A percentile compares a stretch with the other conserved stretches of the same genome.
Evolutionary conservation across 2,113 vertebrate genomes (phyloP).

Genomic region (Sander vitreus): DNA sequence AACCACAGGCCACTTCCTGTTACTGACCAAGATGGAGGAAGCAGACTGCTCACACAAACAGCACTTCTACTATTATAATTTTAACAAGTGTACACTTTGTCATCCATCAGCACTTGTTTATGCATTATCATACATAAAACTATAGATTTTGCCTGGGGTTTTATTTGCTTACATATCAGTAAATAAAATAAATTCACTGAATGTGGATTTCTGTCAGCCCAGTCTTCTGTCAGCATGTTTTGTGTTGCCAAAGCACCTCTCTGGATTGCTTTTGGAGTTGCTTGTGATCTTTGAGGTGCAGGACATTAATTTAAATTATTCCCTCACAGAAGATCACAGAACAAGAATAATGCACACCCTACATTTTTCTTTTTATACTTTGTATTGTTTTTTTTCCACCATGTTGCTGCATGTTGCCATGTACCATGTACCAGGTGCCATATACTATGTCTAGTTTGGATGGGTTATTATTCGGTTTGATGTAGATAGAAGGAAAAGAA

Average conservation of each 20-base stretch:
- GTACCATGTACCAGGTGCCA: too few relatives aligned
- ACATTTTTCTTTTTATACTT: not conserved
- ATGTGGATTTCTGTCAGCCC: not conserved
- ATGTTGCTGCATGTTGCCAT: conserved; percentile 14
- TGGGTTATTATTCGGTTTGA: too few relatives aligned
- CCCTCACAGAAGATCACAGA: conserved; percentile 17
- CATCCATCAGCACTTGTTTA: not conserved
- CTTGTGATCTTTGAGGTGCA: not conserved
- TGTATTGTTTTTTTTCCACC: conserved; percentile 3
- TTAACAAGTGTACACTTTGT: conserved; percentile 12
- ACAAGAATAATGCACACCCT: not conserved
- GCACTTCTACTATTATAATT: conserved; percentile 18
- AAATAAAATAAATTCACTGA: not conserved
- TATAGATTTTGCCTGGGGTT: not conserved
- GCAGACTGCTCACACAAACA: conserved; percentile 31
- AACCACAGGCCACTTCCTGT: conserved; percentile 80
- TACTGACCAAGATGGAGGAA: conserved; percentile 58
- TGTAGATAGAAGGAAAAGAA: too few relatives aligned
- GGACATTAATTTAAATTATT: conserved; percentile 10
- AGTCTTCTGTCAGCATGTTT: conserved; percentile 2
- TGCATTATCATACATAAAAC: conserved; percentile 2
- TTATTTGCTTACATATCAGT: not conserved
- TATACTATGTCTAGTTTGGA: too few relatives aligned
- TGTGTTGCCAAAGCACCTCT: conserved; percentile 34
- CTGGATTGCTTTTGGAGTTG: not conserved